Conservation (phyloP, 2,888 invertebrate species). For the Drosophila seclusa region DNA sequence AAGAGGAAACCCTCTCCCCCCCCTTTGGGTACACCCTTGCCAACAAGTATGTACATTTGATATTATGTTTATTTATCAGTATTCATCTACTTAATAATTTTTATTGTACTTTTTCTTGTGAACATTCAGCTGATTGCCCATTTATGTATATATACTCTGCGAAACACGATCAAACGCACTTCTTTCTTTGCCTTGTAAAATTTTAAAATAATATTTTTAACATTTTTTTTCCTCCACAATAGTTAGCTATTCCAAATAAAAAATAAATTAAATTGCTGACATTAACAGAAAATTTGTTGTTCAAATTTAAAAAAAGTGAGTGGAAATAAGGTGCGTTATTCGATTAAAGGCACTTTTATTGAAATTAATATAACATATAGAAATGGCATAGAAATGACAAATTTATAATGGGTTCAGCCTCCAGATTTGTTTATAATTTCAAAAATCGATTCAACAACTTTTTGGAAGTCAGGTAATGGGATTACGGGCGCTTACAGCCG, state of each 20-base stretch:
- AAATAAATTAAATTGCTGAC: not conserved
- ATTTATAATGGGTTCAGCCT: not conserved
- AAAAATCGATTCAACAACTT: too few species aligned
- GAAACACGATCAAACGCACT: not conserved
- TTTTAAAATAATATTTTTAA: not conserved
- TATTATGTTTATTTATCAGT: conserved; percentile 4
- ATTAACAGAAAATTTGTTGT: not conserved
- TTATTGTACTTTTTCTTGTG: conserved; percentile 31
- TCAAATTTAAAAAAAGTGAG: not conserved
- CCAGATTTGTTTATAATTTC: not conserved
- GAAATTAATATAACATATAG: not conserved
- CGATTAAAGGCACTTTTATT: not conserved
- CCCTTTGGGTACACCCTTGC: not conserved
- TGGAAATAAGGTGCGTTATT: not conserved
- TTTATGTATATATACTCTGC: not conserved
- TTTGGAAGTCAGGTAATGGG: too few species aligned
- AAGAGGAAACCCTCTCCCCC: not conserved
- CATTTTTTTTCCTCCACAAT: not conserved
- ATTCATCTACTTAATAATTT: conserved; percentile 14
- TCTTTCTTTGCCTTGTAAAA: too few species aligned
- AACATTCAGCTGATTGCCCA: conserved; percentile 46
- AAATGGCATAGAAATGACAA: not conserved
- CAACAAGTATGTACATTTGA: conserved; percentile 8
- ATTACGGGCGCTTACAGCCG: too few species aligned
- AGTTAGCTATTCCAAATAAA: not conserved